Base-by-base conservation (phyloP, 1,140 invertebrate genomes). In the Trachelipus rathkii region DNA sequence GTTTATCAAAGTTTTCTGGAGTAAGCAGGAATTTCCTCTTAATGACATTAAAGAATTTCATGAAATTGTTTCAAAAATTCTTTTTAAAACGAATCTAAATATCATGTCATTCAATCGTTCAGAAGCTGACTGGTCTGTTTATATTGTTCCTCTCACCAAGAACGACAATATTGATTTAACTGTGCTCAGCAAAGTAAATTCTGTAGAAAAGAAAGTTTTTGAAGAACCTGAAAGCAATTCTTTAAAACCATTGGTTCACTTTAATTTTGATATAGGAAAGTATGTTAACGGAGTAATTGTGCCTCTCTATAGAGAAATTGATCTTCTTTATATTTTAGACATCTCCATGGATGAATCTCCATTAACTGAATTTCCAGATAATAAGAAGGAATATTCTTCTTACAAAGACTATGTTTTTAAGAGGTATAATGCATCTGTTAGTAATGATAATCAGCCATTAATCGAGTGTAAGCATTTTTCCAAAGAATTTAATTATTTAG, bases 41-140 rank as follows among this genome's bases (percentile, higher is more conserved):
- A 60, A 72, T 11, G 68, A 79, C 10, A 72, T 78, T 44, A 15
- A 78, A 44, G 21, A 78, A 19, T 81, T 81, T 66, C 77, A 78
- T 53, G 77, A 77, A 69, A n/a, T 79, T 11, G 53, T 75, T 13
- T 79, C 76, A 44, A 60, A 79, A 44, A 73, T 19, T 23, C 33
- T 79, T n/a, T 53, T 81, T 10, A 24, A 70, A 0, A 67, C 77
- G 5, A 75, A 71, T 44, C 10, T 15, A 13, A 50, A 44, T 46
- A 44, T 79, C 8, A 71, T 79, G 66, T 50, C 73, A 10, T 75
- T 60, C 71, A 53, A 44, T 23, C 50, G 68, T 10, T 21, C 67
- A 15, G 5, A 24, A 53, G 44, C 66, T 44, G 45, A 44, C 19
- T 19, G n/a, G 1, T 75, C 23, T 44, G 50, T 60, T 60, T 66